A percentile compares a stretch with the other conserved stretches of the same genome.
Evolutionary conservation across 2,888 invertebrate species (phyloP).

Genomic region (Limenitis camilla): DNA sequence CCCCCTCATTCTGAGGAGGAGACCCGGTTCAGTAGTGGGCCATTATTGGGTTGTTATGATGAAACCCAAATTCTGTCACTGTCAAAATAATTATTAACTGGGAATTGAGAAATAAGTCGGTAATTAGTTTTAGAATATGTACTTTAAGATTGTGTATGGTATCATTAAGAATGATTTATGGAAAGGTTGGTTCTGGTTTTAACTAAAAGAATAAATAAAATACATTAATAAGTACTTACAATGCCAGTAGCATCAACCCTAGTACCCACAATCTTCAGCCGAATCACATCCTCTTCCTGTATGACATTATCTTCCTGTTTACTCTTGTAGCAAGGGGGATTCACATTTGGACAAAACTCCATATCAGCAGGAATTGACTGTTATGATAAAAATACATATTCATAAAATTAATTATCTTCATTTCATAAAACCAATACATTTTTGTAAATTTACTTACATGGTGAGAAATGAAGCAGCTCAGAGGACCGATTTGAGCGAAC

Average conservation of each 20-base stretch:
- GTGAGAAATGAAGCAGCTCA: constrained; percentile 98
- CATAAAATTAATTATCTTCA: background rate
- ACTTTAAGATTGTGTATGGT: no score
- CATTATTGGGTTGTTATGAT: no score
- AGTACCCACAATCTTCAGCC: constrained; percentile 98
- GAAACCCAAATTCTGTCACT: no score
- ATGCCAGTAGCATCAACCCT: constrained; percentile 99
- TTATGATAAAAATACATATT: constrained; percentile 22
- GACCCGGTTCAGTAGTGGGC: no score
- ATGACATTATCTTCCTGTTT: constrained; percentile 98
- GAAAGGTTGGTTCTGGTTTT: no score
- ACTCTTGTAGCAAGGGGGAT: constrained; percentile 98
- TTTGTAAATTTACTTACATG: constrained; percentile 78
- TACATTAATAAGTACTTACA: no score
- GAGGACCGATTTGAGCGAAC: constrained; percentile 99
- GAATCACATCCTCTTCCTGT: constrained; percentile 96
- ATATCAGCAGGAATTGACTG: constrained; percentile 99
- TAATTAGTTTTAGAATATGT: no score
- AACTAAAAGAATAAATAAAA: no score
- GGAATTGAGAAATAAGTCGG: no score
- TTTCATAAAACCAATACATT: background rate
- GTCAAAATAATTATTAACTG: no score
- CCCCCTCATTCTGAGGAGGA: no score
- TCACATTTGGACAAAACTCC: constrained; percentile 99
- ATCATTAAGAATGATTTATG: no score